These are phyloP conservation scores for Arge pagana DNA, from an alignment of 2,888 invertebrate genomes.

Conservation along the genomic window DNA sequence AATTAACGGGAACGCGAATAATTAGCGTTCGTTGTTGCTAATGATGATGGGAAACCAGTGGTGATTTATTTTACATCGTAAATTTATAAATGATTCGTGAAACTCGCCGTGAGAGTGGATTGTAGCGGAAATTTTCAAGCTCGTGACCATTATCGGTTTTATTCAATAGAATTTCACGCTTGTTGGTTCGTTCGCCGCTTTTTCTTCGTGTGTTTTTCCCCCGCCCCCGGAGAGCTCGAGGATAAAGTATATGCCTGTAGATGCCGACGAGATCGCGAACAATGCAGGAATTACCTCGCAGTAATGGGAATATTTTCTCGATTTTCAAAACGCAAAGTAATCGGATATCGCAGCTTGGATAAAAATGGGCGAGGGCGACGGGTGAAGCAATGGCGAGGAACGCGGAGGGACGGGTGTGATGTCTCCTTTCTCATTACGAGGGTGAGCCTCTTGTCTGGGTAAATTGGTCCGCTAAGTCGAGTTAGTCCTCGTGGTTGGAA, in stretches of 20 bases:
- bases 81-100: no score
- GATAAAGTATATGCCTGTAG: conserved; percentile 2
- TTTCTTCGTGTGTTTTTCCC: background rate
- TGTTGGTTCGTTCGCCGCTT: conserved; percentile 7
- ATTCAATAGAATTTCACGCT: conserved; percentile 4
- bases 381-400: no score
- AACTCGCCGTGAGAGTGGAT: no score
- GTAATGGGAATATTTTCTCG: conserved; percentile 5
- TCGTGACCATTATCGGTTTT: background rate
- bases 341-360: conserved; percentile 15
- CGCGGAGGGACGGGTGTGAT: background rate
- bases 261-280: conserved; percentile 9
- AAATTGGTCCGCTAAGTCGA: conserved; percentile 16
- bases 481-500: conserved; percentile 12
- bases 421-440: conserved; percentile 9
- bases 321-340: conserved; percentile 15
- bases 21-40: no score
- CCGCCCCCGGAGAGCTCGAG: background rate
- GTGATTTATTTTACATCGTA: no score
- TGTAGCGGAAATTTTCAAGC: background rate
- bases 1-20: no score
- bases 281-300: conserved; percentile 13
- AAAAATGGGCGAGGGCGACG: no score
- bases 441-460: conserved; percentile 5
- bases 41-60: no score